These are phyloP conservation scores for Diarsia dahlii DNA, from an alignment of 2,888 invertebrate species.

Conservation along the genomic window DNA sequence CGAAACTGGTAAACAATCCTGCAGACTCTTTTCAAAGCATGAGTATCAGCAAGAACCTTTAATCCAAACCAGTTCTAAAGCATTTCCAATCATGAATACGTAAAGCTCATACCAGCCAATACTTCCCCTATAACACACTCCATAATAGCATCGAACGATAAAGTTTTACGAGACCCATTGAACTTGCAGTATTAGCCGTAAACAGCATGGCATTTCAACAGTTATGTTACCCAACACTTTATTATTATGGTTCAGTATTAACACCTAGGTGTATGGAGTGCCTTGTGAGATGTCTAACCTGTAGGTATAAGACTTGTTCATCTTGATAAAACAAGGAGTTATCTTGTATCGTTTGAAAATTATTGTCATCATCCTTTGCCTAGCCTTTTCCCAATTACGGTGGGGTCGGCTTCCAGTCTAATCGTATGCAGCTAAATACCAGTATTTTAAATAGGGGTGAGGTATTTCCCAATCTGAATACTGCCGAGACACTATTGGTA, in stretches of 20 bases:
- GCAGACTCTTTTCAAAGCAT: background rate
- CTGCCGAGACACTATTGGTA: conserved; percentile 1
- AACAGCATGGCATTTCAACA: conserved; percentile 45
- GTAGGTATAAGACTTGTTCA: conserved; percentile 16
- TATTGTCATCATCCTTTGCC: background rate
- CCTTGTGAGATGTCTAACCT: conserved; percentile 13
- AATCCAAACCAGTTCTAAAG: conserved; percentile 4
- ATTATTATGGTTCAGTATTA: conserved; percentile 32
- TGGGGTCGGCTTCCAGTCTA: too few relatives aligned
- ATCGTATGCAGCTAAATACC: too few relatives aligned
- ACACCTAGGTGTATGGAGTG: conserved; percentile 26
- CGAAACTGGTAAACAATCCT: too few relatives aligned
- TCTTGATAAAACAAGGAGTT: background rate
- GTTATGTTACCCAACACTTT: conserved; percentile 45
- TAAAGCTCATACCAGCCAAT: conserved; percentile 11
- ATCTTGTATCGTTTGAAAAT: background rate
- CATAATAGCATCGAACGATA: conserved; percentile 49
- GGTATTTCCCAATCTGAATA: conserved; percentile 22
- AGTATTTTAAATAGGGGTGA: background rate
- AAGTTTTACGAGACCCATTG: conserved; percentile 57
- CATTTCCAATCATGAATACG: conserved; percentile 19
- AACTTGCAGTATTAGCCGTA: conserved; percentile 52
- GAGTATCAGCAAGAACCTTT: background rate
- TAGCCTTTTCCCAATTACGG: too few relatives aligned
- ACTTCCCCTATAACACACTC: conserved; percentile 8